Base-by-base conservation (phyloP, 2,797 vertebrate genomes). In the Tapera naevia region DNA sequence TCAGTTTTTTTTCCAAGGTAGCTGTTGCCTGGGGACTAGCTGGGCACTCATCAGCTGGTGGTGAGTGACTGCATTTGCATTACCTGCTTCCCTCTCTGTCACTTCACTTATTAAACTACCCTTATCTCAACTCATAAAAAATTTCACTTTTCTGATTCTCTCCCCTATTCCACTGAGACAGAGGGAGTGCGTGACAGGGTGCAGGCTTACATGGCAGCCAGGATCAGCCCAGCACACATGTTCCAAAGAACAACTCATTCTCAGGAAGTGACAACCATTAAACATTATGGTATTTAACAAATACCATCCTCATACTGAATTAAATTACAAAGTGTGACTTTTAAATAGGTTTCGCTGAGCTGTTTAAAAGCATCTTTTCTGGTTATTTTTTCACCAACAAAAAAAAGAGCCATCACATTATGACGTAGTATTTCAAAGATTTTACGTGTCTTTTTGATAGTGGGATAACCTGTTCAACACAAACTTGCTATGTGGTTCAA, bases 121-220 rank as follows among this genome's bases (percentile, higher is more conserved):
- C 71, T 86, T 66, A 71, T 50, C 24, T 80, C 69, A 86, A 32
- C 32, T 9, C 37, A 51, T 39, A 80, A 4, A 24, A 37, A n/a
- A 71, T 57, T 53, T 74, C 73, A 64, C 16, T 69, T 81, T 27
- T n/a, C 43, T 5, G 2, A n/a, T 62, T 85, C 46, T 62, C 37
- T 80, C 30, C 10, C 48, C 25, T 25, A 32, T 56, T 21, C 51
- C 51, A 53, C 50, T 13, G 35, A 82, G n/a, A 27, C 0, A 2
- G 18, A 58, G 8, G 28, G 39, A 81, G 17, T 7, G 14, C 73
- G 32, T 0, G 0, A 71, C 3, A 12, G 32, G 6, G 11, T 41
- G 28, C 27, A 66, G 22, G 25, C n/a, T 41, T 45, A 46, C 64
- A 37, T n/a, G 27, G 46, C 66, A 92, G 37, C 14, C 37, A 71